A percentile compares a stretch with the other conserved stretches of the same genome.
These are phyloP conservation scores for Oligia fasciuncula DNA, from an alignment of 2,888 invertebrate species.

Conservation along the genomic window DNA sequence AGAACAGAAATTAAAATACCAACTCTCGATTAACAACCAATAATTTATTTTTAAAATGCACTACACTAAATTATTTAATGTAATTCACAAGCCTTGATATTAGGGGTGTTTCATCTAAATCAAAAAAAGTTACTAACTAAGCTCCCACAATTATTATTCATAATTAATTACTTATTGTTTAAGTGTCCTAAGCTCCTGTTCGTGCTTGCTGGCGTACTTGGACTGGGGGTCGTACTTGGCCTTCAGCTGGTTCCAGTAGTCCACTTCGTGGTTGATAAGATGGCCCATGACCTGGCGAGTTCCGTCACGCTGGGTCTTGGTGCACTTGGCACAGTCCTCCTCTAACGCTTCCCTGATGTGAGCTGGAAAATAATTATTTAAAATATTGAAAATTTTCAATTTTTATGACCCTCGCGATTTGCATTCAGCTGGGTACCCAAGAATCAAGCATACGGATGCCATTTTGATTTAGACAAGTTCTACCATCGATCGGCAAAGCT, in stretches of 20 bases:
- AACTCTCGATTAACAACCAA: slow-evolving; percentile 14
- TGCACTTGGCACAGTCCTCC: slow-evolving; percentile 77
- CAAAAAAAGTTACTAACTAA: slow-evolving; percentile 13
- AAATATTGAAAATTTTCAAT: background rate
- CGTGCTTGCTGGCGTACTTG: slow-evolving; percentile 65
- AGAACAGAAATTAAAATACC: slow-evolving; percentile 31
- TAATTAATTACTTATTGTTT: slow-evolving; percentile 21
- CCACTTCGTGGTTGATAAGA: slow-evolving; percentile 76
- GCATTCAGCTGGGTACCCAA: no score
- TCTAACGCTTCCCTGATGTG: slow-evolving; percentile 74
- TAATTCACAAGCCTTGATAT: slow-evolving; percentile 62
- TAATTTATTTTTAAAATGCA: slow-evolving; percentile 44
- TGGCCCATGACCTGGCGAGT: slow-evolving; percentile 73
- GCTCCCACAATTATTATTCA: background rate
- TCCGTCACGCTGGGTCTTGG: slow-evolving; percentile 70
- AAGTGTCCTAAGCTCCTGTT: slow-evolving; percentile 50
- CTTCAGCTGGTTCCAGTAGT: slow-evolving; percentile 74
- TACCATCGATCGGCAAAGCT: background rate
- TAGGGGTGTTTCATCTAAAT: background rate
- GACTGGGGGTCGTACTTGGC: slow-evolving; percentile 78
- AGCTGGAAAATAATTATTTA: slow-evolving; percentile 46
- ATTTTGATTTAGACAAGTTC: background rate
- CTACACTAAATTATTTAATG: slow-evolving; percentile 41
- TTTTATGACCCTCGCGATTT: background rate
- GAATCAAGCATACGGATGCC: no score